Conservation (phyloP, 2,113 vertebrate species). For the Campylorhamphus procurvoides region DNA sequence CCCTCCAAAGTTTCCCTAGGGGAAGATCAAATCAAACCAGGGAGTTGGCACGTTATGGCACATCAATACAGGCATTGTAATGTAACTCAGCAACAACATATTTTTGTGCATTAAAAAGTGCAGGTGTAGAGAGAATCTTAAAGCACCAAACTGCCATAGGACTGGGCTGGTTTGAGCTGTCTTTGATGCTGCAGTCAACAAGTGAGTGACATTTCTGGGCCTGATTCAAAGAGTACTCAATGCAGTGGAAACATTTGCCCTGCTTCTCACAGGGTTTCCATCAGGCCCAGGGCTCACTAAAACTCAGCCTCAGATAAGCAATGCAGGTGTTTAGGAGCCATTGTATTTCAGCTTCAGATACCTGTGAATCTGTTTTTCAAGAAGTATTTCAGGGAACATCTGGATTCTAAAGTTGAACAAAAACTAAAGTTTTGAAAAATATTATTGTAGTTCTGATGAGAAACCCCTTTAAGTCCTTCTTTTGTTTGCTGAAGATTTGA, state of each 20-base stretch:
- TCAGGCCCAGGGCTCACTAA: background rate
- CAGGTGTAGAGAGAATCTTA: background rate
- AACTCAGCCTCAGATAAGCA: background rate
- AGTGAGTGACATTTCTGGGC: background rate
- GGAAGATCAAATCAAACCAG: background rate
- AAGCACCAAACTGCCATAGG: background rate
- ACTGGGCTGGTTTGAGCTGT: background rate
- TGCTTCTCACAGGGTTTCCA: background rate
- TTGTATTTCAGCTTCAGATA: background rate
- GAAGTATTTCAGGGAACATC: background rate
- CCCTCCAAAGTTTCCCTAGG: background rate
- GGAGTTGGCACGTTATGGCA: background rate
- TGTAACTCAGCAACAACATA: rapidly evolving
- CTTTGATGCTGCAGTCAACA: background rate
- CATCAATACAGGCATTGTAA: background rate
- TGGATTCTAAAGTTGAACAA: background rate
- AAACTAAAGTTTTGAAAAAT: slow-evolving; percentile 12
- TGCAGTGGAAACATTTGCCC: background rate
- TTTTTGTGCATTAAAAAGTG: background rate
- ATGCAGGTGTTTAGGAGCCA: background rate
- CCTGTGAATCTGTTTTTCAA: background rate
- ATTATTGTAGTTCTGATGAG: background rate
- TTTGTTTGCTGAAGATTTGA: background rate
- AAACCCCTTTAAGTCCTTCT: background rate
- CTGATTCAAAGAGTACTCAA: background rate